phyloP scores from a whole-genome alignment of 2,113 vertebrate genomes.

The Caranx melampygus region DNA sequence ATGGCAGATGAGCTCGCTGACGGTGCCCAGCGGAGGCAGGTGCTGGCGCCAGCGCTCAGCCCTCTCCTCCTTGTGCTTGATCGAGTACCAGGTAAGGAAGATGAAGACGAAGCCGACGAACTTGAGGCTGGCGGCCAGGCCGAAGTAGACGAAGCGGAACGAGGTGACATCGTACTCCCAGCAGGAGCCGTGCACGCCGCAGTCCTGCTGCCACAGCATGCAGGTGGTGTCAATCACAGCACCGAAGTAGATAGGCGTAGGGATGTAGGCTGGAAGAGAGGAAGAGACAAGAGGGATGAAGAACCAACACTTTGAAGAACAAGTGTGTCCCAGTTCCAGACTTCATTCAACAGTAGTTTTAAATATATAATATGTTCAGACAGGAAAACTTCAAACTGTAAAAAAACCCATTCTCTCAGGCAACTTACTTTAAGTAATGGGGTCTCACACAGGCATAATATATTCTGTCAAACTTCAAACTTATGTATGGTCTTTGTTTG shows the following conservation, averaged over 20 bases:
- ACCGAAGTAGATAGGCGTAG: constrained; percentile 99
- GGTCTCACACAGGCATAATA: no score
- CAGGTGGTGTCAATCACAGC: constrained; percentile 99
- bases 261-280: constrained; percentile 92
- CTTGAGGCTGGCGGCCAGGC: constrained; percentile 97
- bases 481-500: no score
- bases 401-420: no score
- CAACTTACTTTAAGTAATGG: no score
- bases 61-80: constrained; percentile 94
- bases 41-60: constrained; percentile 85
- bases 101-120: constrained; percentile 98
- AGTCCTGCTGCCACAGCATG: constrained; percentile 99
- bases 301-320: no score
- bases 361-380: no score
- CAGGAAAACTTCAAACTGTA: no score
- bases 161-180: constrained; percentile 99
- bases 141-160: constrained; percentile 98
- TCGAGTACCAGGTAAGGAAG: constrained; percentile 98
- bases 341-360: no score
- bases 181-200: constrained; percentile 95
- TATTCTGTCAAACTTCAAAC: no score
- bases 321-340: no score
- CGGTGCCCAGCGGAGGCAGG: constrained; percentile 89
- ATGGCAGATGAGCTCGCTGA: constrained; percentile 90
- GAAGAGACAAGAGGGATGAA: neutral